A percentile compares a stretch with the other conserved stretches of the same genome.
These are phyloP conservation scores for Chymomyza costata DNA, from an alignment of 1,140 invertebrate species.

Conservation along the genomic window DNA sequence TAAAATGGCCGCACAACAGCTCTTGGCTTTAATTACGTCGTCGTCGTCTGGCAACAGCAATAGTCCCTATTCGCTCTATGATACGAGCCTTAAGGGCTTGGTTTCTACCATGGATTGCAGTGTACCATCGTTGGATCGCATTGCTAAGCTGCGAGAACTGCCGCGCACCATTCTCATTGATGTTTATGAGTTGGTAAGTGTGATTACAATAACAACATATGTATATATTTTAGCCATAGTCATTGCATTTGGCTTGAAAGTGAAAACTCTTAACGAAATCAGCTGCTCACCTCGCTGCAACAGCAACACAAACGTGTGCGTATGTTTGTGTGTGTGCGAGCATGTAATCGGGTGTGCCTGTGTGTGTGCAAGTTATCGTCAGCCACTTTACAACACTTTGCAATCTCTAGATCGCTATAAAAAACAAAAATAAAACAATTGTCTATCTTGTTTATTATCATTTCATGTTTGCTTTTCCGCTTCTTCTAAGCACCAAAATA, in stretches of 20 bases:
- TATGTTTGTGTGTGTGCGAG: background rate
- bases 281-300: conserved; percentile 1
- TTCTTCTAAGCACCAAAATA: too few relatives aligned
- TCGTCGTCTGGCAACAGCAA: conserved; percentile 35
- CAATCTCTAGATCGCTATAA: too few relatives aligned
- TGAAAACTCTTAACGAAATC: conserved; percentile 13
- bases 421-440: too few relatives aligned
- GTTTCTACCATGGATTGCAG: conserved; percentile 50
- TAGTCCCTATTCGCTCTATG: conserved; percentile 44
- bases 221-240: background rate
- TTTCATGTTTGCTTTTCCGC: too few relatives aligned
- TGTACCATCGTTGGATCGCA: conserved; percentile 48
- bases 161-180: conserved; percentile 62
- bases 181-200: conserved; percentile 65
- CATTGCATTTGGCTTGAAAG: conserved; percentile 2
- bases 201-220: background rate
- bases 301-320: conserved; percentile 5
- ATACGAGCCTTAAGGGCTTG: conserved; percentile 41
- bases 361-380: conserved; percentile 3
- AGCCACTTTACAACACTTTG: conserved; percentile 12
- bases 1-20: conserved; percentile 50
- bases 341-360: too few relatives aligned
- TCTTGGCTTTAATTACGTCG: conserved; percentile 31
- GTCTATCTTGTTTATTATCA: too few relatives aligned
- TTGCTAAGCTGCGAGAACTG: conserved; percentile 57